These are phyloP conservation scores for Tribolium freemani DNA, from an alignment of 2,888 invertebrate genomes.

Conservation along the genomic window DNA sequence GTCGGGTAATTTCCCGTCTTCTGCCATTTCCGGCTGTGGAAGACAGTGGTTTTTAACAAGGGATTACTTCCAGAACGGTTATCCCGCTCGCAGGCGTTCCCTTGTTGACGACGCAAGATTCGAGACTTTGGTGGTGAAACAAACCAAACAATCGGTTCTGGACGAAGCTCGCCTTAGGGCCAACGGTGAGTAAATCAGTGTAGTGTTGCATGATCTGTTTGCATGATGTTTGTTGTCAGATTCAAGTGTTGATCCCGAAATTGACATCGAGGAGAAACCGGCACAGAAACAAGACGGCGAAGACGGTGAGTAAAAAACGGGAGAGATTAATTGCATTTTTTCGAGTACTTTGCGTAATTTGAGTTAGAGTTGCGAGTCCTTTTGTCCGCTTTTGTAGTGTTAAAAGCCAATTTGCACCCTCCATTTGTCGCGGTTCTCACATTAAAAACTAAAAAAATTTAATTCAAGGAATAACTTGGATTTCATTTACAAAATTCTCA, in stretches of 20 bases:
- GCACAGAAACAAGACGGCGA: slow-evolving; percentile 54
- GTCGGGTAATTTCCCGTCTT: slow-evolving; percentile 58
- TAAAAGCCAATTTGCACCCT: no score
- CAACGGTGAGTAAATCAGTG: slow-evolving; percentile 78
- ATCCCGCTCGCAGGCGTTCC: slow-evolving; percentile 94
- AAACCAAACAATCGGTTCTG: slow-evolving; percentile 92
- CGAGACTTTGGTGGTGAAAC: slow-evolving; percentile 95
- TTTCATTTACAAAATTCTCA: no score
- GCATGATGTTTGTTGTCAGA: slow-evolving; percentile 58
- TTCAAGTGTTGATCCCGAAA: slow-evolving; percentile 66
- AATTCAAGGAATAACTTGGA: no score
- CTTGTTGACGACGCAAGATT: slow-evolving; percentile 98
- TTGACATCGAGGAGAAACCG: slow-evolving; percentile 61
- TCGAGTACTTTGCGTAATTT: neutral
- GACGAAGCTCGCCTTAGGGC: slow-evolving; percentile 91
- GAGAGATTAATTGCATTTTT: slow-evolving; percentile 21
- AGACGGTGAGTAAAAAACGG: slow-evolving; percentile 57
- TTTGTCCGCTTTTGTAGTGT: no score
- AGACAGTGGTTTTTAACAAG: slow-evolving; percentile 54
- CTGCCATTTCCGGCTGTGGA: slow-evolving; percentile 57
- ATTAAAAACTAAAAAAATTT: no score
- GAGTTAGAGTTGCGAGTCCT: neutral
- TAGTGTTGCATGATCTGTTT: slow-evolving; percentile 48
- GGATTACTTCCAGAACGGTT: slow-evolving; percentile 88
- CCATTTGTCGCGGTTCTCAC: no score